phyloP scores from a whole-genome alignment of 2,888 invertebrate species.

The Drosophila ustulata region DNA sequence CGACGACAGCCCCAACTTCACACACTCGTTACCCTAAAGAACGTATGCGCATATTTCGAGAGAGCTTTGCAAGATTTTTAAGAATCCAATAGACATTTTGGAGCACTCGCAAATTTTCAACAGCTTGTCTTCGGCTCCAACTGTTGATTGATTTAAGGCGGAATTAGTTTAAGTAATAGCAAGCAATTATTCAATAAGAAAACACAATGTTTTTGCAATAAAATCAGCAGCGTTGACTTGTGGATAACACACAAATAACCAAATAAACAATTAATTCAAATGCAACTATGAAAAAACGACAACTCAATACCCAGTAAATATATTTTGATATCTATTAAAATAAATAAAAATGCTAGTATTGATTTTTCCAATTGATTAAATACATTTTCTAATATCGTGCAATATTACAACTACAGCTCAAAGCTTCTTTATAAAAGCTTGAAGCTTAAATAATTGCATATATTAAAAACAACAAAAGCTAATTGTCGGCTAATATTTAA shows the following conservation, averaged over 20 bases:
- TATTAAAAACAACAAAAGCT: background rate
- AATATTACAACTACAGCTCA: too few relatives aligned
- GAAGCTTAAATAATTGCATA: background rate
- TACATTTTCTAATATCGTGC: too few relatives aligned
- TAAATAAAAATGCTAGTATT: too few relatives aligned
- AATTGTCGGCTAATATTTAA: too few relatives aligned
- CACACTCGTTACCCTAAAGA: background rate
- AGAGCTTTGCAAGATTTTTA: background rate
- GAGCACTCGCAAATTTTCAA: background rate
- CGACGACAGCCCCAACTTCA: constrained; percentile 11
- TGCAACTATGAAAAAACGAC: background rate
- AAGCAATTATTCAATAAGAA: constrained; percentile 40
- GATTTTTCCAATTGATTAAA: background rate
- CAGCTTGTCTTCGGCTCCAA: background rate
- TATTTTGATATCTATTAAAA: background rate
- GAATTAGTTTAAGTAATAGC: constrained; percentile 32
- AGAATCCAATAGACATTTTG: background rate
- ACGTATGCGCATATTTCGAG: constrained; percentile 13
- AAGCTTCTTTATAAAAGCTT: background rate
- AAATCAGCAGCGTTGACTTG: constrained; percentile 49
- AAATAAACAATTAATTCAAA: constrained; percentile 5
- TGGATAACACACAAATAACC: constrained; percentile 22
- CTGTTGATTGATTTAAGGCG: background rate
- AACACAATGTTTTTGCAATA: constrained; percentile 45
- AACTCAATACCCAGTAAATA: constrained; percentile 23